These are phyloP conservation scores for Sakesphorus luctuosus DNA, from an alignment of 2,113 vertebrate genomes.

Conservation along the genomic window DNA sequence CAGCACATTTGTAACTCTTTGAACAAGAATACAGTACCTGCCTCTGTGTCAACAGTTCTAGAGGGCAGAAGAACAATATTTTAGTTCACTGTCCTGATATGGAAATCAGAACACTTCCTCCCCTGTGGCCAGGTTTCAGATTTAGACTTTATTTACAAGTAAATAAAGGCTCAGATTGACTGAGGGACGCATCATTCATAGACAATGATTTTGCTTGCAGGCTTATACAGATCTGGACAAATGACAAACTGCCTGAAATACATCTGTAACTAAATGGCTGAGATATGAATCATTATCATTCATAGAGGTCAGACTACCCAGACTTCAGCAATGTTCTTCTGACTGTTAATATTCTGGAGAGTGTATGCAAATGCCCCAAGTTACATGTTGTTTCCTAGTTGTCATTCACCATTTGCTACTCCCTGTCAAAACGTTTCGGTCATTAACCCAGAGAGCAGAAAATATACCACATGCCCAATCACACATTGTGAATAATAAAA, in stretches of 20 bases:
- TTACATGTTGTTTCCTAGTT: slow-evolving; percentile 29
- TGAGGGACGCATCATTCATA: background rate
- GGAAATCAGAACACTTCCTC: background rate
- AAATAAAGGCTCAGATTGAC: background rate
- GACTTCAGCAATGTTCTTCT: background rate
- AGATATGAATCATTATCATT: slow-evolving; percentile 25
- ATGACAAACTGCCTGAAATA: slow-evolving; percentile 18
- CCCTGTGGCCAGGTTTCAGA: background rate
- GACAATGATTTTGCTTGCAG: background rate
- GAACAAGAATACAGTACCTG: background rate
- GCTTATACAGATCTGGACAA: background rate
- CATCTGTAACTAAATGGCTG: background rate
- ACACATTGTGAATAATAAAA: slow-evolving; percentile 55
- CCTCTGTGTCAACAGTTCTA: background rate
- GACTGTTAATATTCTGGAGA: slow-evolving; percentile 23
- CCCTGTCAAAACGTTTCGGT: slow-evolving; percentile 62
- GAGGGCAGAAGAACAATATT: background rate
- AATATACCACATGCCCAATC: slow-evolving; percentile 55
- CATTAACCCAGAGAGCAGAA: slow-evolving; percentile 66
- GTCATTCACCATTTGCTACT: slow-evolving; percentile 53
- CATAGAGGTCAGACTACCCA: slow-evolving; percentile 15
- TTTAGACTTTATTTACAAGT: background rate
- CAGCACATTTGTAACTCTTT: background rate
- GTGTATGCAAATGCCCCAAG: background rate
- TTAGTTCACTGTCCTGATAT: background rate